Evolutionary conservation across 1,140 invertebrate species (phyloP).

Genomic region (Drosophila athabasca): DNA sequence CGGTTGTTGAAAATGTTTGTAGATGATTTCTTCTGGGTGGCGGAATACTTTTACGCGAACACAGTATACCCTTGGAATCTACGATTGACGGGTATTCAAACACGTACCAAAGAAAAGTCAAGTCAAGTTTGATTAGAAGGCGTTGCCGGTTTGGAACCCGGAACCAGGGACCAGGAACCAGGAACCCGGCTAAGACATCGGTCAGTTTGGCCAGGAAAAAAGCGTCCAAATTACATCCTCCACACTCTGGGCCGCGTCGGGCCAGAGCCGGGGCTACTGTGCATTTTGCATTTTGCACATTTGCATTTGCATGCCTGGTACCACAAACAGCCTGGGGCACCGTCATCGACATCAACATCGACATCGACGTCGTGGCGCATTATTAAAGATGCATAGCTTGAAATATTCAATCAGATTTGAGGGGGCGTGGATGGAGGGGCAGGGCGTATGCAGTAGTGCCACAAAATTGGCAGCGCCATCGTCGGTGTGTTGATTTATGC

Average conservation of each 20-base stretch:
- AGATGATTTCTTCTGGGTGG: too few relatives aligned
- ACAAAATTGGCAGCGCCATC: conserved; percentile 65
- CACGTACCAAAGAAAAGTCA: conserved; percentile 32
- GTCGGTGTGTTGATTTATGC: conserved; percentile 78
- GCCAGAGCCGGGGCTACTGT: conserved; percentile 27
- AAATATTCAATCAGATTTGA: conserved; percentile 77
- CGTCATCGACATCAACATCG: conserved; percentile 40
- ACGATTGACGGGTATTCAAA: not conserved
- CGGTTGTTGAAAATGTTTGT: too few relatives aligned
- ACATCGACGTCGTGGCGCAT: conserved; percentile 49
- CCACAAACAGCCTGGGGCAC: conserved; percentile 68
- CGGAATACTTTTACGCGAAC: not conserved
- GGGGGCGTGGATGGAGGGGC: conserved; percentile 5
- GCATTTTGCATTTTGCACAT: conserved; percentile 61
- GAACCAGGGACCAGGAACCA: not conserved
- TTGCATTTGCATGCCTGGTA: conserved; percentile 61
- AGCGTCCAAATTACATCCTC: conserved; percentile 57
- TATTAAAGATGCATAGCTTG: conserved; percentile 80
- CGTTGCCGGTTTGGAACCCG: conserved; percentile 37
- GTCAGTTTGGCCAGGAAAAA: conserved; percentile 52
- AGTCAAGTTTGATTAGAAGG: conserved; percentile 59
- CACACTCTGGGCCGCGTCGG: not conserved
- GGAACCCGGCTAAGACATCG: conserved; percentile 33
- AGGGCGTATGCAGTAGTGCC: conserved; percentile 39
- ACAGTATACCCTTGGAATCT: not conserved